Conservation (phyloP, 2,888 invertebrate species). For the Shargacucullia verbasci region DNA sequence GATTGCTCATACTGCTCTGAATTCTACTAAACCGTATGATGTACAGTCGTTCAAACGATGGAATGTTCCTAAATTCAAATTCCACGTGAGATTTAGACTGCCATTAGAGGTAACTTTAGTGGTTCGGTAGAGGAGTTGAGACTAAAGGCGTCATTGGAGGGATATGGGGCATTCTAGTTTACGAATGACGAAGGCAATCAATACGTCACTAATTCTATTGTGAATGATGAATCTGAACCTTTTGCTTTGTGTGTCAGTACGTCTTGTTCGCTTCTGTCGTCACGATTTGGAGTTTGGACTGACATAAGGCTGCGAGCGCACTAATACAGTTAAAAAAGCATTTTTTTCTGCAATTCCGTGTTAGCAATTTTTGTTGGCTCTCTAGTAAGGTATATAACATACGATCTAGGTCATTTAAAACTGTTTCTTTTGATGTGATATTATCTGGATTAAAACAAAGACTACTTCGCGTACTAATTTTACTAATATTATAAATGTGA, state of each 20-base stretch:
- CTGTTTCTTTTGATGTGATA: not conserved
- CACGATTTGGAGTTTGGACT: slow-evolving; percentile 42
- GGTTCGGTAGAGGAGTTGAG: not conserved
- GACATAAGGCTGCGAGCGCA: slow-evolving; percentile 1
- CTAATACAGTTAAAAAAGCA: not conserved
- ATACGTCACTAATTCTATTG: slow-evolving; percentile 39
- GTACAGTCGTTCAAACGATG: slow-evolving; percentile 15
- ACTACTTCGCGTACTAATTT: no score
- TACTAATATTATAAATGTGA: no score
- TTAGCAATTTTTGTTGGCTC: no score
- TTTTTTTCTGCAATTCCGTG: not conserved
- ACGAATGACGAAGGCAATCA: slow-evolving; percentile 22
- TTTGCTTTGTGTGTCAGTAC: slow-evolving; percentile 32
- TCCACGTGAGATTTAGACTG: slow-evolving; percentile 10
- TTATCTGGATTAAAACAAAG: not conserved
- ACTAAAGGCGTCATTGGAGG: no score
- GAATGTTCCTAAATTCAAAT: slow-evolving; percentile 36
- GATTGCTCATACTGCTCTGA: slow-evolving; percentile 78
- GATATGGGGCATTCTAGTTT: slow-evolving; percentile 3
- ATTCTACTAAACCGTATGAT: slow-evolving; percentile 63
- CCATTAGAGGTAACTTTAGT: slow-evolving; percentile 1
- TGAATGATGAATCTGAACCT: slow-evolving; percentile 31
- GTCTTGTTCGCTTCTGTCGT: slow-evolving; percentile 29
- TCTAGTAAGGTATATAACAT: no score
- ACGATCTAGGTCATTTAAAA: no score